A percentile compares a stretch with the other conserved stretches of the same genome.
phyloP scores from a whole-genome alignment of 1,140 invertebrate genomes.

The Heliconius congener region DNA sequence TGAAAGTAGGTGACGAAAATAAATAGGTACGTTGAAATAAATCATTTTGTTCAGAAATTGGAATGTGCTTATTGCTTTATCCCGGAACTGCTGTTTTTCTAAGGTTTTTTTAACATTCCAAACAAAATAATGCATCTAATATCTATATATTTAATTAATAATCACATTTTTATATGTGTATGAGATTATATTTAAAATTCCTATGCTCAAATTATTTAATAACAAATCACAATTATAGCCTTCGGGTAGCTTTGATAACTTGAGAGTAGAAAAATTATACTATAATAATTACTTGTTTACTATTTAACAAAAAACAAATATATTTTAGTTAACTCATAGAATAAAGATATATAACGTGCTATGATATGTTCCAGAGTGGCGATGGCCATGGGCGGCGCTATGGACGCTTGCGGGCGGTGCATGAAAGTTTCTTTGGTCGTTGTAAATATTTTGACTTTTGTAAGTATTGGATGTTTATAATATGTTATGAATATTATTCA shows the following conservation, averaged over 20 bases:
- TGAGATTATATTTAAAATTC: no score
- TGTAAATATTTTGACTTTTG: constrained; percentile 92
- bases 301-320: no score
- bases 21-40: not conserved
- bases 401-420: constrained; percentile 90
- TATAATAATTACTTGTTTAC: no score
- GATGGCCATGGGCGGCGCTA: constrained; percentile 87
- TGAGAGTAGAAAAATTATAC: no score
- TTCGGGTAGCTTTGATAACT: no score
- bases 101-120: not conserved
- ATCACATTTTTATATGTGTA: not conserved
- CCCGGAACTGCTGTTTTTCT: constrained; percentile 9
- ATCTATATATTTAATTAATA: not conserved
- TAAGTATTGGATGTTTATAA: constrained; percentile 82
- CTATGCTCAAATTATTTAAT: no score
- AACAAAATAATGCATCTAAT: not conserved
- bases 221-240: no score
- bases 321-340: not conserved
- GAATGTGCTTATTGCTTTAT: constrained; percentile 1
- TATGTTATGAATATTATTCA: not conserved
- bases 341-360: not conserved
- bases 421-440: constrained; percentile 93
- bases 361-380: constrained; percentile 57
- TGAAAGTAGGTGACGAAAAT: not conserved
- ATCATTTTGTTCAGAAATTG: not conserved